A percentile compares a stretch with the other conserved stretches of the same genome.
phyloP scores from a whole-genome alignment of 2,113 vertebrate genomes.

The Girardinichthys multiradiatus region DNA sequence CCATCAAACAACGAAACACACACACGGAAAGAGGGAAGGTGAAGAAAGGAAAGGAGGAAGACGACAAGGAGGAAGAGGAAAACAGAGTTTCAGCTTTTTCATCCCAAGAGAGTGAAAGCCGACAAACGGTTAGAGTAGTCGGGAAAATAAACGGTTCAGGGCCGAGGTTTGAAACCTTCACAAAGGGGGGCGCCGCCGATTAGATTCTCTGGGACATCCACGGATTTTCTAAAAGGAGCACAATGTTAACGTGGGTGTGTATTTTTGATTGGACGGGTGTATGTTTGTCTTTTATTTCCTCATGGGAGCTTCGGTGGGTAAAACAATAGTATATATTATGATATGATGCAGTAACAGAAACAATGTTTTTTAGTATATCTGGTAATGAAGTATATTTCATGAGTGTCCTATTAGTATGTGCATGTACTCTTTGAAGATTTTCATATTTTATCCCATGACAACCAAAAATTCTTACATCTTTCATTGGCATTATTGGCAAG shows the following conservation, averaged over 20 bases:
- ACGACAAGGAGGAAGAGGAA: constrained; percentile 74
- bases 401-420: not conserved
- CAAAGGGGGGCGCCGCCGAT: constrained; percentile 24
- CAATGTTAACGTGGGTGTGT: constrained; percentile 16
- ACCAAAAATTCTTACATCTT: too few species aligned
- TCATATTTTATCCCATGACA: too few species aligned
- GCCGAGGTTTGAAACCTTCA: constrained; percentile 23
- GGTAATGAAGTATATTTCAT: not conserved
- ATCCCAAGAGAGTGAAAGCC: constrained; percentile 64
- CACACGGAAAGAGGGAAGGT: constrained; percentile 73
- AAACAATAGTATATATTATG: not conserved
- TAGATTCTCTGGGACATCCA: constrained; percentile 34
- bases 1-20: constrained; percentile 83
- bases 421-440: not conserved
- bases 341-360: too few species aligned
- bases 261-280: not conserved
- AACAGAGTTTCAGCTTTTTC: constrained; percentile 80
- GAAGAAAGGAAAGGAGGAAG: constrained; percentile 66
- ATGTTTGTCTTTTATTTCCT: not conserved
- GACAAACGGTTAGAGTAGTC: constrained; percentile 42
- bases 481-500: too few species aligned
- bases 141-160: constrained; percentile 21
- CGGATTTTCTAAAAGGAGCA: constrained; percentile 33
- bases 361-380: not conserved
- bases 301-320: not conserved